Evolutionary conservation across 2,888 invertebrate genomes (phyloP), one percentile per base, ranked within the genome.

Genomic region (Biston betularia): DNA sequence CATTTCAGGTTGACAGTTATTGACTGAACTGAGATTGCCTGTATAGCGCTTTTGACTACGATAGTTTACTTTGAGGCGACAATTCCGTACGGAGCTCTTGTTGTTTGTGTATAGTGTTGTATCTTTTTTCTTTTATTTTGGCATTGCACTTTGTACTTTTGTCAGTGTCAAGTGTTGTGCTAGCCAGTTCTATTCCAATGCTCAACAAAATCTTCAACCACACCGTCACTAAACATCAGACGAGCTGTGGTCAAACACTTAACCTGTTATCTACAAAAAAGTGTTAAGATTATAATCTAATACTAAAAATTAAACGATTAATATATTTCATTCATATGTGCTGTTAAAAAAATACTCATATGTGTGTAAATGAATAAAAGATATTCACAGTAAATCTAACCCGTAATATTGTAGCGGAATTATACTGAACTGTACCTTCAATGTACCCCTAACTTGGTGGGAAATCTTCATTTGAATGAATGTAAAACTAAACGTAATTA

Each of bases 401-500:
- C 64, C 69, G 64, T 63, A 73, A 73, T 74, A 77, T 74, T 73
- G 70, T 76, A 82, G 54, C 74, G 71, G 64, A 69, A 76, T 79
- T 76, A 79, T 69, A 72, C 70, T 65, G 67, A 75, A 80, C 78
- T 80, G 80, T 82, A 80, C 76, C 78, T 72, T 69, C 75, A 80
- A 78, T 80, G 80, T 82, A 80, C 76, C 78, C 72, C 69, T 80
- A 81, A 79, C 74, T 77, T 71, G 52, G 48, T 48, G 59, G 70
- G 78, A 83, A 67, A 83, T 85, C 79, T 85, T 84, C 79, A 87
- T 88, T 86, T 79, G 76, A 83, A 86, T 83, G 74, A 81, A 81
- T 81, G 80, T 84, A 83, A 82, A 86, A 83, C 76, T 81, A 79
- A 78, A 79, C 75, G 79, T 80, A 83, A 87, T 89, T 86, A 86